Percentiles rank a stretch among this genome's conserved stretches.
These are phyloP conservation scores for Myotis findleyi DNA, from an alignment of 2,797 vertebrate species.

Conservation along the genomic window DNA sequence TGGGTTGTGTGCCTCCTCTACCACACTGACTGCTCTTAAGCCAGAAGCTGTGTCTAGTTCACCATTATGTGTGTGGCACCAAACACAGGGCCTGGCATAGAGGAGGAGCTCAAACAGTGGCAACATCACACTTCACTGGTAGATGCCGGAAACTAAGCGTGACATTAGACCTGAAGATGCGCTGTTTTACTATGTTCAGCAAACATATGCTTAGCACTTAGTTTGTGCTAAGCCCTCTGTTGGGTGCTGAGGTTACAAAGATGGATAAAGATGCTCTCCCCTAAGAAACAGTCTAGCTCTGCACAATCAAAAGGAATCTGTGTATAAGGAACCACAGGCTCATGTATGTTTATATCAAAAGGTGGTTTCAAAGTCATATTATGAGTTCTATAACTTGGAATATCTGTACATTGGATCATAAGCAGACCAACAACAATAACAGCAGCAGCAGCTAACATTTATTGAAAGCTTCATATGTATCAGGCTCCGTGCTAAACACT, in stretches of 20 bases:
- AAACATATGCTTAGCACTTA: not conserved
- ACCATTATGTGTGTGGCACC: not conserved
- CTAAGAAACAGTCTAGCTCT: conserved; percentile 3
- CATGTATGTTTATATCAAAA: conserved; percentile 11
- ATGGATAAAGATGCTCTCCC: not conserved
- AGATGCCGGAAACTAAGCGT: not conserved
- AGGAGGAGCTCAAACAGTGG: not conserved
- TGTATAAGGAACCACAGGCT: not conserved
- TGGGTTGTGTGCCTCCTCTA: not conserved
- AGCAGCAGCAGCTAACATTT: conserved; percentile 3
- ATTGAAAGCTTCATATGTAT: not conserved
- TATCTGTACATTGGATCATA: not conserved
- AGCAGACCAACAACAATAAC: not conserved
- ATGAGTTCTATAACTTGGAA: conserved; percentile 6
- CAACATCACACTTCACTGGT: conserved; percentile 16
- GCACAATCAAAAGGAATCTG: conserved; percentile 18
- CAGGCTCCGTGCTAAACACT: not conserved
- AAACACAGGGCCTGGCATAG: not conserved
- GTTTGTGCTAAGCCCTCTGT: not conserved
- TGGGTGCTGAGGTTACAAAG: not conserved
- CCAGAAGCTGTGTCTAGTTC: not conserved
- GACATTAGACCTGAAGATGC: conserved; percentile 19
- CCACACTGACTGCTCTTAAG: not conserved
- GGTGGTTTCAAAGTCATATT: conserved; percentile 34
- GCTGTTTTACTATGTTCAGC: conserved; percentile 5